Evolutionary conservation across 2,113 vertebrate genomes (phyloP), one percentile per base, ranked within the genome.

Genomic region (Rhynchopsitta pachyrhyncha): DNA sequence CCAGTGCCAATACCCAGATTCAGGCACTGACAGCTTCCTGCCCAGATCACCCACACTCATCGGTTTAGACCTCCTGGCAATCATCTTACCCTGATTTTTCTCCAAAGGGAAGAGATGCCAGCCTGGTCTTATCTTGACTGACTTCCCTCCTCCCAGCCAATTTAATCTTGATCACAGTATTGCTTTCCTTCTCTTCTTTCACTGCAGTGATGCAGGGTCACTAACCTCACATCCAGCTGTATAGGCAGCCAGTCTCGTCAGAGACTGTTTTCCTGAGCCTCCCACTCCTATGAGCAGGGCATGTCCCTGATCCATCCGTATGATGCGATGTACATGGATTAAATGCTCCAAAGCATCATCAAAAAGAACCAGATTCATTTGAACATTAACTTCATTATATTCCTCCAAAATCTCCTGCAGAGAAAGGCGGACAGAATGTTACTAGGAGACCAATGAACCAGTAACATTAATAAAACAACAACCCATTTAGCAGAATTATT

Each of bases 271-370:
- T 49, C 99, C 99, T 0, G 99, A 99, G 79, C 99, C 99, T 2
- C 98, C 99, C 3, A 99, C 98, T 1, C 99, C 99, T 8, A 99
- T 98, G 35, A 99, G 98, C 96, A 99, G 97, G 1, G 99, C 99
- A 2, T 99, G 99, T 39, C 99, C 99, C 0, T 97, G 98, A 95
- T 99, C 98, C 97, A 99, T 98, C 10, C 99, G 98, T 62, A 99
- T 98, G 92, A 99, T 98, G 60, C 99, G 98, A 93, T 99, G 99
- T 33, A 99, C 79, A 0, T 98, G 98, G 28, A 98, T 99, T 71
- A 99, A 96, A 95, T 99, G 99, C 86, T 99, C 99, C 94, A 99
- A 96, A 10, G 99, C 99, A 10, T 99, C 99, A 5, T 99, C 98
- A 73, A 99, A 99, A 44, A 99, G 98, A 25, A 99, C 99, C 57